Conservation (phyloP, 2,888 invertebrate genomes). For the Melikaiella ostensackeni region DNA sequence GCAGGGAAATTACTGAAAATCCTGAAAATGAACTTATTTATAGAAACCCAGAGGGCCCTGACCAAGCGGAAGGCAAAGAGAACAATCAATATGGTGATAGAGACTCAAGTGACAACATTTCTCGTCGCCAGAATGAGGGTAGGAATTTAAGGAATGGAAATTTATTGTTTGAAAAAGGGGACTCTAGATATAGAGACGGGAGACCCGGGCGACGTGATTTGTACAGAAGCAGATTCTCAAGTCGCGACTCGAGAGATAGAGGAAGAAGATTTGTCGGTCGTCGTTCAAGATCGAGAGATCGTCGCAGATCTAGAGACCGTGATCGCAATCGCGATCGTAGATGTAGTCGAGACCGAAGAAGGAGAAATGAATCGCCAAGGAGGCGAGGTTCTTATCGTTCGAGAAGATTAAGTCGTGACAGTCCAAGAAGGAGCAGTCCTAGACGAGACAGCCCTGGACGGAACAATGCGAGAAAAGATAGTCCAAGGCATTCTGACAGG, state of each 20-base stretch:
- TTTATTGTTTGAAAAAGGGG: slow-evolving; percentile 53
- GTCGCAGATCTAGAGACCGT: slow-evolving; percentile 66
- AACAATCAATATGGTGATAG: slow-evolving; percentile 40
- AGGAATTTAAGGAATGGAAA: slow-evolving; percentile 55
- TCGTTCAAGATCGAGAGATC: slow-evolving; percentile 69
- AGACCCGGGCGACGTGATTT: slow-evolving; percentile 55
- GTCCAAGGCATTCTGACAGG: too few species aligned
- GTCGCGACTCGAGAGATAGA: slow-evolving; percentile 66
- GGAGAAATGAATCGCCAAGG: slow-evolving; percentile 63
- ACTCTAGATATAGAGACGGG: slow-evolving; percentile 55
- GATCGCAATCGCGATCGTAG: slow-evolving; percentile 53
- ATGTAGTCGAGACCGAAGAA: slow-evolving; percentile 65
- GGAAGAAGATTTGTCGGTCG: slow-evolving; percentile 62
- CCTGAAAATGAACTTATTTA: neutral
- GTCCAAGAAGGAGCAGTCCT: slow-evolving; percentile 44
- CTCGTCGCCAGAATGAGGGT: slow-evolving; percentile 6
- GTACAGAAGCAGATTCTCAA: slow-evolving; percentile 58
- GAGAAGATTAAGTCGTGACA: slow-evolving; percentile 60
- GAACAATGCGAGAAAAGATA: too few species aligned
- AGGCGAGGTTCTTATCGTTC: slow-evolving; percentile 41
- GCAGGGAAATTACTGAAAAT: slow-evolving; percentile 49
- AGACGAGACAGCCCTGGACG: slow-evolving; percentile 61
- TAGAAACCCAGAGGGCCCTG: neutral
- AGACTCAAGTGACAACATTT: neutral
- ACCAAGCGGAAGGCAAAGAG: slow-evolving; percentile 52